Percentiles rank a stretch among this genome's conserved stretches.
phyloP scores from a whole-genome alignment of 2,113 vertebrate species.

The Puffinus mauretanicus region DNA sequence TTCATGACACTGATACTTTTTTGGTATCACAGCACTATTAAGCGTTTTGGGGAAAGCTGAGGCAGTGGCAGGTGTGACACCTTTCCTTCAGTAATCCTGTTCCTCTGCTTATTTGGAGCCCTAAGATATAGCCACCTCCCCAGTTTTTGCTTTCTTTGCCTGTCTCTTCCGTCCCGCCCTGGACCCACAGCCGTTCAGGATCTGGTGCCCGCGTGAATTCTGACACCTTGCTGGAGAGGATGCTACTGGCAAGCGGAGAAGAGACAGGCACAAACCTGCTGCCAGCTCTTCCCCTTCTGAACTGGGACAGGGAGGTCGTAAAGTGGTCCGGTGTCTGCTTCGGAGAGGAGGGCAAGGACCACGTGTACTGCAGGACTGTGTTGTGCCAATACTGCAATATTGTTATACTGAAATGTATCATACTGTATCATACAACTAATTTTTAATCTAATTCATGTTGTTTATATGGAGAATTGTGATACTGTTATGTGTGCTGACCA shows the following conservation, averaged over 20 bases:
- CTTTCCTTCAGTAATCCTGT: background rate
- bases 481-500: background rate
- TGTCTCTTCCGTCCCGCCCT: background rate
- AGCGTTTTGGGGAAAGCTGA: background rate
- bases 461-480: background rate
- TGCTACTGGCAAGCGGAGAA: fast-evolving
- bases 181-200: background rate
- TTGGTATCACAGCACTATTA: background rate
- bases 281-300: background rate
- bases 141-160: background rate
- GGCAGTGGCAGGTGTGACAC: background rate
- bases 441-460: background rate
- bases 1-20: background rate
- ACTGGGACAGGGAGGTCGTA: fast-evolving
- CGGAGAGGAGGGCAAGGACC: background rate
- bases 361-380: background rate
- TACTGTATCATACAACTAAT: background rate
- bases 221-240: background rate
- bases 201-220: background rate
- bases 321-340: background rate
- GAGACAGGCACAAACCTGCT: background rate
- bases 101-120: background rate
- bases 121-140: background rate
- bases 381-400: background rate
- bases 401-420: fast-evolving